These are phyloP conservation scores for Dolichoris vasculosae DNA, from an alignment of 1,140 invertebrate species.

Conservation along the genomic window DNA sequence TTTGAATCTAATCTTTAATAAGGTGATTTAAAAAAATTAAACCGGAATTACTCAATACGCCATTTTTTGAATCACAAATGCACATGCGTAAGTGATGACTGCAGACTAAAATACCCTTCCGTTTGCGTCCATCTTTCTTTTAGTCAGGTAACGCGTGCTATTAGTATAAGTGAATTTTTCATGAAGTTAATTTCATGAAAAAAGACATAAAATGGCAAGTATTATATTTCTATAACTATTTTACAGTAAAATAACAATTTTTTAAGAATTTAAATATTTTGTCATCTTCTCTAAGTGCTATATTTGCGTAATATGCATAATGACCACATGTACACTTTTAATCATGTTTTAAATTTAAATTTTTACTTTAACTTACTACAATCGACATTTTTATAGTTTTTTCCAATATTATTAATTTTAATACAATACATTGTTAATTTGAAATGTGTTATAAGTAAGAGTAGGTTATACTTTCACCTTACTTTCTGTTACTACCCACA, in stretches of 20 bases:
- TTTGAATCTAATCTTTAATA: too few species aligned
- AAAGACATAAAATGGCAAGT: slow-evolving; percentile 63
- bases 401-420: too few species aligned
- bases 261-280: neutral
- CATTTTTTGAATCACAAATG: neutral
- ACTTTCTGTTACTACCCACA: too few species aligned
- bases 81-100: neutral
- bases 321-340: too few species aligned
- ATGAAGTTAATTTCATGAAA: slow-evolving; percentile 58
- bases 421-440: too few species aligned
- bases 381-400: too few species aligned
- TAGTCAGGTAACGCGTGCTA: slow-evolving; percentile 54
- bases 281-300: too few species aligned
- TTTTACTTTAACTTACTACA: too few species aligned
- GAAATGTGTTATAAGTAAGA: too few species aligned
- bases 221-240: slow-evolving; percentile 1
- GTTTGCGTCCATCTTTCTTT: slow-evolving; percentile 62
- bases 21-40: neutral
- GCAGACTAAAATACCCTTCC: slow-evolving; percentile 51
- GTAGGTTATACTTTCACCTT: too few species aligned
- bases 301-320: too few species aligned
- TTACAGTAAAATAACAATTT: neutral
- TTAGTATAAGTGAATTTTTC: slow-evolving; percentile 57
- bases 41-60: slow-evolving; percentile 20
- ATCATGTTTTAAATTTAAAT: too few species aligned